Evolutionary conservation across 1,140 invertebrate species (phyloP).

Genomic region (Holcopasites calliopsidis): DNA sequence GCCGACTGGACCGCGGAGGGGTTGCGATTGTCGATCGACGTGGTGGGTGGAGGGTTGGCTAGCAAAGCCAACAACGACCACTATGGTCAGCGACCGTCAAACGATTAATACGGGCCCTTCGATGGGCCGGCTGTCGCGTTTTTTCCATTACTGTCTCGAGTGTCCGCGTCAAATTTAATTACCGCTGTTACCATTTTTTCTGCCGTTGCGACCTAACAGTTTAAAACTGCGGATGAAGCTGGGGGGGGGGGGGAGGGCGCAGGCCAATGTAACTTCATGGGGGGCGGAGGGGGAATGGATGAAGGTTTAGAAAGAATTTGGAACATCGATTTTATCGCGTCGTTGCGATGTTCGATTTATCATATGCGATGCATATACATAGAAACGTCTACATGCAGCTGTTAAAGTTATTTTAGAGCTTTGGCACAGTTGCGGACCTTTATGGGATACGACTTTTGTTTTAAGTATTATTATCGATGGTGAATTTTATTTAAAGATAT

Average conservation of each 20-base stretch:
- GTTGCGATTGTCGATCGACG: constrained; percentile 34
- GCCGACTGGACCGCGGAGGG: constrained; percentile 30
- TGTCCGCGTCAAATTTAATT: constrained; percentile 38
- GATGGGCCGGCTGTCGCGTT: constrained; percentile 13
- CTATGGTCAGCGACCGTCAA: constrained; percentile 58
- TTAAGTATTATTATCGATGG: no score
- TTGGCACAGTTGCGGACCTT: not conserved
- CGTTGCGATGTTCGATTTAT: not conserved
- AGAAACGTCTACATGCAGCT: not conserved
- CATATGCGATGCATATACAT: not conserved
- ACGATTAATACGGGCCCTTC: constrained; percentile 37
- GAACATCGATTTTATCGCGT: not conserved
- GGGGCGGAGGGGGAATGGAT: not conserved
- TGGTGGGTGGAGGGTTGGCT: constrained; percentile 40
- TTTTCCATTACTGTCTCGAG: constrained; percentile 9
- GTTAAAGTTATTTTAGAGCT: not conserved
- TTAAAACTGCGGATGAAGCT: not conserved
- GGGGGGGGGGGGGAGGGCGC: no score
- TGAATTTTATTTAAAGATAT: no score
- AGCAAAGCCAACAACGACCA: constrained; percentile 64
- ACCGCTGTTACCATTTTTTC: not conserved
- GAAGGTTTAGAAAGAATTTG: not conserved
- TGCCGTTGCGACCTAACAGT: not conserved
- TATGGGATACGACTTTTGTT: no score
- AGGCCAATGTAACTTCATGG: not conserved